Evolutionary conservation across 1,140 invertebrate species (phyloP), one percentile per base, ranked within the genome.

Genomic region (Eufriesea mexicana): DNA sequence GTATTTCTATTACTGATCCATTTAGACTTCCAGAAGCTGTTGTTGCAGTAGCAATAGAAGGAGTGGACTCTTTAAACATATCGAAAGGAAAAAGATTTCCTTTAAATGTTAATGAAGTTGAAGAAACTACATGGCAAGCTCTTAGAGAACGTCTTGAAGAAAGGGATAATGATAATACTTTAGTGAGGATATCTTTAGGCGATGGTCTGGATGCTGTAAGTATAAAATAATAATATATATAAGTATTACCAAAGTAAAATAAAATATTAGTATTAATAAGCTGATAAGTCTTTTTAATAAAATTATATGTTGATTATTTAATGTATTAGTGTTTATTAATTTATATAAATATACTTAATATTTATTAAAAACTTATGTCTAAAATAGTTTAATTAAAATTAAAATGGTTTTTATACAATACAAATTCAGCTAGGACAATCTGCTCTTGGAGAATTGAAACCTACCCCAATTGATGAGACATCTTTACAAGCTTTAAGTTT

Each of bases 21-120:
- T 98, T 98, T 86, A 95, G 96, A 83, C 95, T 97, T 79, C 97
- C 97, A 47, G 96, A 97, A 93, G 97, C 96, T 55, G 95, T 97
- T 68, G 96, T 98, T 45, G 95, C 96, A 54, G 94, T 98, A 54
- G 96, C 96, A 57, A 95, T 98, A 61, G 96, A 97, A 93, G 97
- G 97, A 79, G 93, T 97, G 12, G 93, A 94, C n/a, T 91, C 91
- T 45, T 77, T 95, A n/a, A 87, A 92, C 61, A 87, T 89, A 12
- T 74, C 90, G 45, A 95, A 95, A 79, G 95, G 95, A 5, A 95
- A 95, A 89, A 54, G 51, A 5, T 97, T 93, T 88, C 95, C 96
- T 23, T 88, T 97, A 68, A 93, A 94, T 79, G 95, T 95, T n/a
- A 95, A 97, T 91, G 95, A 96, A 87, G 95, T 95, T 90, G 96